Percentiles rank a stretch among this genome's conserved stretches.
Conservation (phyloP, 2,113 vertebrate genomes). For the Phaetusa simplex region DNA sequence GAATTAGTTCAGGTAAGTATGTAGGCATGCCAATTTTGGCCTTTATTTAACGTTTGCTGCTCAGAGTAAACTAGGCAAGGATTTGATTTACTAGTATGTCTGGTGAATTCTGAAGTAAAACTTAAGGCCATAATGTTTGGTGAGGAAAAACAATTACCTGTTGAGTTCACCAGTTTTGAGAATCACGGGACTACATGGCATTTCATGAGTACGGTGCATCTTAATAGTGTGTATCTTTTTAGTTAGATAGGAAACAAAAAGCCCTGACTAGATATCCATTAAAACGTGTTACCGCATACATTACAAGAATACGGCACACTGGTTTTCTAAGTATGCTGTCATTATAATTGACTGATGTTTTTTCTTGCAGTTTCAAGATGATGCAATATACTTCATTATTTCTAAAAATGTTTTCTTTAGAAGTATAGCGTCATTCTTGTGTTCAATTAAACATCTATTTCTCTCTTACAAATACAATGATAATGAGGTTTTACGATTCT, state of each 20-base stretch:
- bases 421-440: background rate
- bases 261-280: background rate
- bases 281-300: background rate
- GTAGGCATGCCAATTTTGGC: background rate
- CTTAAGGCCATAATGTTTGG: background rate
- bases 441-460: background rate
- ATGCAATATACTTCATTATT: background rate
- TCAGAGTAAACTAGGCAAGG: background rate
- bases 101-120: background rate
- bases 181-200: background rate
- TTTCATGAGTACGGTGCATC: background rate
- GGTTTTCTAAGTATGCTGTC: background rate
- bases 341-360: background rate
- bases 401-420: background rate
- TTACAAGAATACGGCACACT: background rate
- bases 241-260: background rate
- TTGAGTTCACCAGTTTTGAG: background rate
- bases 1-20: slow-evolving; percentile 90
- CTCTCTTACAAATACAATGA: background rate
- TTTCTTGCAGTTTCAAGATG: background rate
- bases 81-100: background rate
- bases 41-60: background rate
- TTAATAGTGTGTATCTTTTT: background rate
- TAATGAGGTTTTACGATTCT: background rate
- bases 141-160: background rate